A percentile compares a stretch with the other conserved stretches of the same genome.
Evolutionary conservation across 2,797 vertebrate species (phyloP).

Genomic region (Oryzias sinensis): DNA sequence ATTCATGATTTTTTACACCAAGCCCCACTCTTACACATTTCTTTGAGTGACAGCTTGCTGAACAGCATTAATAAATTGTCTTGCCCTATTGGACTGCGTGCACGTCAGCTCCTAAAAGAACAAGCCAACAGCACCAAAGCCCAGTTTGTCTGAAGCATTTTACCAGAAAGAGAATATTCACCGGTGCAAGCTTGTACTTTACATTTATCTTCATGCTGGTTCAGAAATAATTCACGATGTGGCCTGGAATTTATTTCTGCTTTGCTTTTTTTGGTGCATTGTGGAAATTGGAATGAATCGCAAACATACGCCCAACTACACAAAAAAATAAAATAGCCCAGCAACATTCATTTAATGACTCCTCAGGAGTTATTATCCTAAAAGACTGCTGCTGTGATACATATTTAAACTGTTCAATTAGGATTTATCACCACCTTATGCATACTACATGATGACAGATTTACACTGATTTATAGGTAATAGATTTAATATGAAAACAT

Average conservation of each 20-base stretch:
- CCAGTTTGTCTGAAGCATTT: constrained; percentile 32
- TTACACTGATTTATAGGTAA: constrained; percentile 14
- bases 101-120: constrained; percentile 45
- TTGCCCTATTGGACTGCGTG: constrained; percentile 40
- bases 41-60: constrained; percentile 68
- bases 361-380: constrained; percentile 6
- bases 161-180: constrained; percentile 33
- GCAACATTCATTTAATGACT: constrained; percentile 15
- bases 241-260: constrained; percentile 4
- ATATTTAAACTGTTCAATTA: constrained; percentile 15
- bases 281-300: too few relatives aligned
- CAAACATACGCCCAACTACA: not conserved
- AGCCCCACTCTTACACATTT: constrained; percentile 44
- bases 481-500: constrained; percentile 31
- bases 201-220: constrained; percentile 25
- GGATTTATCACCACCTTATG: constrained; percentile 10
- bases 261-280: too few relatives aligned
- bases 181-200: constrained; percentile 8
- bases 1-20: constrained; percentile 58
- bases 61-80: constrained; percentile 71
- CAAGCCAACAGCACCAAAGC: constrained; percentile 32
- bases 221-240: constrained; percentile 9
- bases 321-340: not conserved
- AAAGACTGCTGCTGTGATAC: constrained; percentile 5
- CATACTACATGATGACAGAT: not conserved